phyloP scores from a whole-genome alignment of 2,113 vertebrate genomes.

The Toxotes chatareus region DNA sequence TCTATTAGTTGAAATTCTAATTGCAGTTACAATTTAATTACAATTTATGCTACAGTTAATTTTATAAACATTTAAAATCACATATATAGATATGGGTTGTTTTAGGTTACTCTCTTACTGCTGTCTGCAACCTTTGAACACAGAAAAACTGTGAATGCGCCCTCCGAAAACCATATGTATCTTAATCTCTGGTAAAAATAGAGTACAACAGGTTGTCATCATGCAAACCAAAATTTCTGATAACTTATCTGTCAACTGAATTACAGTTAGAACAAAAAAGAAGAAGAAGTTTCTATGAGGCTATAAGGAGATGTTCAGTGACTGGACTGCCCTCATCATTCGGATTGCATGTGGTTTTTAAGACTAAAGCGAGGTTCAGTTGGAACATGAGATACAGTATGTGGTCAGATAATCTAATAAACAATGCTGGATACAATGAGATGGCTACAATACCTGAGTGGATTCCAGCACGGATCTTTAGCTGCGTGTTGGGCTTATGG shows the following conservation, averaged over 20 bases:
- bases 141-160: background rate
- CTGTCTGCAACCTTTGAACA: background rate
- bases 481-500: constrained; percentile 83
- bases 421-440: background rate
- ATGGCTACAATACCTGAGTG: constrained; percentile 78
- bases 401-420: background rate
- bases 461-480: constrained; percentile 84
- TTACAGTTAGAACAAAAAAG: background rate
- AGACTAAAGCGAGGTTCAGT: background rate
- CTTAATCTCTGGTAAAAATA: background rate
- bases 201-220: background rate
- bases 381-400: background rate
- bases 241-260: background rate
- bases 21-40: background rate
- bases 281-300: background rate
- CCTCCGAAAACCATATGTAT: background rate
- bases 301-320: background rate
- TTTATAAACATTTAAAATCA: background rate
- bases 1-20: background rate
- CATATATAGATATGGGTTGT: background rate
- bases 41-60: too few relatives aligned
- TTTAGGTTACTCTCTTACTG: background rate
- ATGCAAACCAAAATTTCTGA: background rate
- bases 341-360: too few relatives aligned
- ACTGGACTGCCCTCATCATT: background rate